A percentile compares a stretch with the other conserved stretches of the same genome.
Conservation (phyloP, 1,140 invertebrate genomes). For the Antheraea pernyi region DNA sequence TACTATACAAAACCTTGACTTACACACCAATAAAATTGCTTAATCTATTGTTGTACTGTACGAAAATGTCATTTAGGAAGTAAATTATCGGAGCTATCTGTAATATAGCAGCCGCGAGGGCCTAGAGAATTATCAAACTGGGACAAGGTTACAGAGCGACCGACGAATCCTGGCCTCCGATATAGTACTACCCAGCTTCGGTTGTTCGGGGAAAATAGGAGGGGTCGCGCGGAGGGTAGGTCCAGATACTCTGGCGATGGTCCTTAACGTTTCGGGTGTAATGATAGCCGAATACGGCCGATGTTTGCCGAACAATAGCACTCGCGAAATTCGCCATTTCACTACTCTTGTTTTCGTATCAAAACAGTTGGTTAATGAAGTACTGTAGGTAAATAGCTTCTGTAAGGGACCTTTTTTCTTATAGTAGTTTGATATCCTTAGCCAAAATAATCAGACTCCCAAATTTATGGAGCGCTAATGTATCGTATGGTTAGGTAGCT, state of each 20-base stretch:
- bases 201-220: neutral
- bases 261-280: neutral
- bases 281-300: too few relatives aligned
- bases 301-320: too few relatives aligned
- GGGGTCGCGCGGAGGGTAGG: neutral
- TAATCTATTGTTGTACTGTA: neutral
- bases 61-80: conserved; percentile 1
- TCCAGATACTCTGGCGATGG: neutral
- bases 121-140: conserved; percentile 2
- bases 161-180: neutral
- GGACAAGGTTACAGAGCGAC: neutral
- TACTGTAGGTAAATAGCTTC: too few relatives aligned
- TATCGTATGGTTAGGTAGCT: too few relatives aligned
- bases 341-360: too few relatives aligned
- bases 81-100: neutral
- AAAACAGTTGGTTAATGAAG: too few relatives aligned
- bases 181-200: neutral
- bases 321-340: too few relatives aligned
- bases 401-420: too few relatives aligned
- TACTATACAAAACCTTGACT: neutral
- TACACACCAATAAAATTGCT: neutral
- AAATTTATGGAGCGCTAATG: too few relatives aligned
- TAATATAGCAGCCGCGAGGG: neutral
- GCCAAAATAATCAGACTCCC: too few relatives aligned
- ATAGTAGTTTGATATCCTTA: too few relatives aligned